Evolutionary conservation across 2,888 invertebrate genomes (phyloP).

Genomic region (Drosophila niveifrons): DNA sequence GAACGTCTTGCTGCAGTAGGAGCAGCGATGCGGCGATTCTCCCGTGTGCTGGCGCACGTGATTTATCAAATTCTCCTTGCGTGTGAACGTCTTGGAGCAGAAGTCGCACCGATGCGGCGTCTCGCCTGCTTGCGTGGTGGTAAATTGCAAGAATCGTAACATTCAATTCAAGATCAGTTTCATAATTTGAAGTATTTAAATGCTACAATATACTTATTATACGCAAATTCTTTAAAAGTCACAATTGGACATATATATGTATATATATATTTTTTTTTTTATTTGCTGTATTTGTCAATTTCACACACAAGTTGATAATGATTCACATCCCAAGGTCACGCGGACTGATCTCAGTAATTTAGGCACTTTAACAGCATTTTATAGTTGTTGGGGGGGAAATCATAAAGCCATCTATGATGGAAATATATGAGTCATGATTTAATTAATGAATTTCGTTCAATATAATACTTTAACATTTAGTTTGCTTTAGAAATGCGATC

Average conservation of each 20-base stretch:
- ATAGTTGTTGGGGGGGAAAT: background rate
- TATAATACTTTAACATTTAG: background rate
- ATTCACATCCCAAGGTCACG: background rate
- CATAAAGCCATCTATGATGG: background rate
- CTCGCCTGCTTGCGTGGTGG: conserved; percentile 86
- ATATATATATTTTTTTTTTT: background rate
- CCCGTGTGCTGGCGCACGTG: conserved; percentile 93
- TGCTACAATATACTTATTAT: conserved; percentile 1
- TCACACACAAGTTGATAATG: conserved; percentile 2
- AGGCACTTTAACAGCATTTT: background rate
- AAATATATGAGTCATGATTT: background rate
- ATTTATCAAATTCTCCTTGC: conserved; percentile 94
- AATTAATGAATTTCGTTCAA: background rate
- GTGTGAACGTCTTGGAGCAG: conserved; percentile 94
- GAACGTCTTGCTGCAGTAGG: conserved; percentile 94
- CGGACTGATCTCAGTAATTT: background rate
- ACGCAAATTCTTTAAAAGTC: background rate
- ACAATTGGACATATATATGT: background rate
- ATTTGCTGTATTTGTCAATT: conserved; percentile 1
- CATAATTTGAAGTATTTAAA: background rate
- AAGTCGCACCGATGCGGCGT: conserved; percentile 94
- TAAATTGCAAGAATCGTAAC: conserved; percentile 18
- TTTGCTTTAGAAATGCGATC: background rate
- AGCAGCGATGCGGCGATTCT: conserved; percentile 94
- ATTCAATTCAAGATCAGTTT: conserved; percentile 1